These are phyloP conservation scores for Papilio helenus DNA, from an alignment of 1,140 invertebrate genomes.

Conservation along the genomic window DNA sequence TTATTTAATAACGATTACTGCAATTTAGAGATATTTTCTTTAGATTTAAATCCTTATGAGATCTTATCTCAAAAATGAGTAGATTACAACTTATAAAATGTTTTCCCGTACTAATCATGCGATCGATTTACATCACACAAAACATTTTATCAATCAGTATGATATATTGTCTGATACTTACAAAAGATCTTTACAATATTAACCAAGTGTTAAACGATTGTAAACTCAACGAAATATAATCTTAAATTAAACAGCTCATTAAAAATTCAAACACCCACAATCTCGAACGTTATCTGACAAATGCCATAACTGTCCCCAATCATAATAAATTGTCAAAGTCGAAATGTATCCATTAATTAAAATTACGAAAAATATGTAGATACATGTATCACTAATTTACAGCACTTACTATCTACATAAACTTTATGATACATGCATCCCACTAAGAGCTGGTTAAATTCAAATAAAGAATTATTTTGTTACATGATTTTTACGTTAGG, in stretches of 20 bases:
- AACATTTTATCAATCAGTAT: not conserved
- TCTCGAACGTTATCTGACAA: constrained; percentile 25
- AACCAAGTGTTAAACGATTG: constrained; percentile 27
- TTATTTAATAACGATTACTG: constrained; percentile 45
- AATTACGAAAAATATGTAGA: not conserved
- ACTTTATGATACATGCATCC: too few species aligned
- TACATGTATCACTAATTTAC: too few species aligned
- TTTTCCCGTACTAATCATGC: not conserved
- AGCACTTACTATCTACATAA: too few species aligned
- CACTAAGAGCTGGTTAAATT: not conserved
- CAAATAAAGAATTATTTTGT: not conserved
- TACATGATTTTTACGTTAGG: not conserved
- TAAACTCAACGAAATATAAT: constrained; percentile 15
- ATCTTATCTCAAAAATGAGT: too few species aligned
- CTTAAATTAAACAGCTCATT: constrained; percentile 20
- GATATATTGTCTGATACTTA: not conserved
- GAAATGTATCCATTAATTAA: constrained; percentile 25
- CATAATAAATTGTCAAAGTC: constrained; percentile 27
- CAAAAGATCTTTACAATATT: not conserved
- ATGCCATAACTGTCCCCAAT: constrained; percentile 30
- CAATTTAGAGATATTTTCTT: not conserved
- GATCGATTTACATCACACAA: not conserved
- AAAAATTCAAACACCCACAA: constrained; percentile 25
- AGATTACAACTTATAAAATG: too few species aligned
- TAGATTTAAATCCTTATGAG: not conserved